These are phyloP conservation scores for Haliaeetus vocifer DNA, from an alignment of 2,797 vertebrate species.

Conservation along the genomic window DNA sequence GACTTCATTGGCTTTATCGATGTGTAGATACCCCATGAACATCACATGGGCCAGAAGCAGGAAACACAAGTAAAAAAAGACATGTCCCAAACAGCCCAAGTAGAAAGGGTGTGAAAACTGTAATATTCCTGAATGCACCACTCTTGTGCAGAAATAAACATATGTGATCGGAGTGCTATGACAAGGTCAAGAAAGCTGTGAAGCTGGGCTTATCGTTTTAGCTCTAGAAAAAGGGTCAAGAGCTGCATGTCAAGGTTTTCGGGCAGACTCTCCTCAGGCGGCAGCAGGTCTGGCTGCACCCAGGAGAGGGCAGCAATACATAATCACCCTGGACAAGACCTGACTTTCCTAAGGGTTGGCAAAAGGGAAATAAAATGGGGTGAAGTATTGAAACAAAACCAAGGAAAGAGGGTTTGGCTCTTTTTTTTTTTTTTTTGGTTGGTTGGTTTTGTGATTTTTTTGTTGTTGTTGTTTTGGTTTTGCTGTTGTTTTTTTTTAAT, in stretches of 20 bases:
- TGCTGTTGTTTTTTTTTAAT: not conserved
- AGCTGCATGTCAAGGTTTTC: fast-evolving
- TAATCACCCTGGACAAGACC: not conserved
- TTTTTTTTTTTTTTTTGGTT: not conserved
- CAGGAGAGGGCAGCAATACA: slow-evolving; percentile 64
- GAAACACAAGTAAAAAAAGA: not conserved
- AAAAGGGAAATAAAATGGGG: not conserved
- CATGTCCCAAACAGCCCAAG: not conserved
- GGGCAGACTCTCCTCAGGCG: not conserved
- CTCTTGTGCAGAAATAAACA: not conserved
- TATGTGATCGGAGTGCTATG: fast-evolving
- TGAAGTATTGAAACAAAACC: not conserved
- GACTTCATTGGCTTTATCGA: not conserved
- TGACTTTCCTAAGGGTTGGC: not conserved
- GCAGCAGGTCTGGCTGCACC: slow-evolving; percentile 30
- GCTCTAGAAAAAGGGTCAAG: not conserved
- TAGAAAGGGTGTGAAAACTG: not conserved
- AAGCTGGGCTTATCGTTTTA: not conserved
- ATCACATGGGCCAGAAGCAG: not conserved
- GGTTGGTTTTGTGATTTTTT: not conserved
- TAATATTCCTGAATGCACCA: not conserved
- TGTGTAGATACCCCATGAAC: not conserved
- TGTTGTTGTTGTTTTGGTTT: too few relatives aligned
- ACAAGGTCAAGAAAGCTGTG: not conserved
- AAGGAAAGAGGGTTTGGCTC: too few relatives aligned